A percentile compares a stretch with the other conserved stretches of the same genome.
These are phyloP conservation scores for Trimorus sp. DNA, from an alignment of 2,888 invertebrate species.

Conservation along the genomic window DNA sequence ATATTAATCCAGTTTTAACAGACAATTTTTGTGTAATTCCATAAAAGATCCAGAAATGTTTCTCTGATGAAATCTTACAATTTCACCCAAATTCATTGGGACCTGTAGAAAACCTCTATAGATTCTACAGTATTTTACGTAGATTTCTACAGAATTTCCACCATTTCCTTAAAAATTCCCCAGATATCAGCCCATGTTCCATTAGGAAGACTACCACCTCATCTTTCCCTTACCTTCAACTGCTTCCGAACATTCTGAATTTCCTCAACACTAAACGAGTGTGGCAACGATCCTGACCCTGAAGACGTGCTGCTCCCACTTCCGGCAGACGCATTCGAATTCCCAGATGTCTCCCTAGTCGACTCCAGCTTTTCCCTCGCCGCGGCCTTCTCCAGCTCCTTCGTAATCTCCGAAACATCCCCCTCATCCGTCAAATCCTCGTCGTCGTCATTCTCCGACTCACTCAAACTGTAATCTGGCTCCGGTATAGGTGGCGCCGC, in stretches of 20 bases:
- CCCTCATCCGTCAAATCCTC: conserved; percentile 85
- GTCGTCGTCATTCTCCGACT: conserved; percentile 88
- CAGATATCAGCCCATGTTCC: no score
- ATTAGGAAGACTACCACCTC: no score
- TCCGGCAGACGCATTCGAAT: conserved; percentile 81
- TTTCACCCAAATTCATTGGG: no score
- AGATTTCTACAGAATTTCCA: no score
- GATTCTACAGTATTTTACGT: no score
- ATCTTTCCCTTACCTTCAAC: conserved; percentile 83
- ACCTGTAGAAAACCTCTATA: no score
- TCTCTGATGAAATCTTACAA: no score
- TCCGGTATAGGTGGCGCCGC: conserved; percentile 91
- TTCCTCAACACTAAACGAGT: conserved; percentile 94
- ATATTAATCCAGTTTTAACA: no score
- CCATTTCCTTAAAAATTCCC: no score
- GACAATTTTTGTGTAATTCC: no score
- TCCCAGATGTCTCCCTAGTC: conserved; percentile 81
- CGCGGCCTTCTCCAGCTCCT: conserved; percentile 83
- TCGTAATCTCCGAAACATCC: conserved; percentile 81
- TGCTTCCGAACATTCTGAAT: conserved; percentile 93
- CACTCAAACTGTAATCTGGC: conserved; percentile 94
- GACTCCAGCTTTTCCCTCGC: conserved; percentile 80
- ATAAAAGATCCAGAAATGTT: no score
- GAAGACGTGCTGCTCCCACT: conserved; percentile 85
- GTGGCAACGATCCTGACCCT: conserved; percentile 90